Base-by-base conservation (phyloP, 2,888 invertebrate species). In the Himalopsyche kuldschensis region DNA sequence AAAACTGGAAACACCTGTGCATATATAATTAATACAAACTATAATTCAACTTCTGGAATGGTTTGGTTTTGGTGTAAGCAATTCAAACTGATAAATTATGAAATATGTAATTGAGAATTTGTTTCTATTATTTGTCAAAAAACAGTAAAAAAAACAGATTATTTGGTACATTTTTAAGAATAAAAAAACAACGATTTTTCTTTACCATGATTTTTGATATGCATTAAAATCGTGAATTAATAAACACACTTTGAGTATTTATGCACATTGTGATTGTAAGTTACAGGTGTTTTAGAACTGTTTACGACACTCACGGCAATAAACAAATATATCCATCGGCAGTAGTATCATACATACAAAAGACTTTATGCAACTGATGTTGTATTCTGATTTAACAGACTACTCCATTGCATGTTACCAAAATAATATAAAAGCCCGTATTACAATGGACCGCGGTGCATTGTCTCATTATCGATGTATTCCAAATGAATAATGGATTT, bases 311-410 rank as follows among this genome's bases (percentile, higher is more conserved):
- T 69, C 30, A 69, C 69, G 30, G 27, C 24, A 10, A 69, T 20
- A 55, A 55, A 55, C 20, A 55, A 55, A 55, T 55, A 24, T 27
- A 27, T 27, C 4, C 11, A 30, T 69, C 69, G 20, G 69, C 69
- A 69, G 27, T 69, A 69, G 27, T 69, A 69, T 69, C 69, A 69
- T 15, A 30, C 69, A 30, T 27, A 15, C 69, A 24, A 69, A 69
- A 30, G 69, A 27, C 48, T 82, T 82, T 79, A 82, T 82, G 82
- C 82, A 82, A 79, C 82, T 82, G 82, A 35, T 79, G 46, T 75
- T 79, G 20, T 77, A 48, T 69, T 41, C 77, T 30, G 69, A 27
- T 69, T 69, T n/a, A 69, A 69, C 27, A 69, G 27, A 69, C 69
- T 69, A 11, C 69, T 27, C 30, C 24, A 27, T 27, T 69, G 69